Conservation (phyloP, 1,140 invertebrate genomes). For the Bombus cullumanus region DNA sequence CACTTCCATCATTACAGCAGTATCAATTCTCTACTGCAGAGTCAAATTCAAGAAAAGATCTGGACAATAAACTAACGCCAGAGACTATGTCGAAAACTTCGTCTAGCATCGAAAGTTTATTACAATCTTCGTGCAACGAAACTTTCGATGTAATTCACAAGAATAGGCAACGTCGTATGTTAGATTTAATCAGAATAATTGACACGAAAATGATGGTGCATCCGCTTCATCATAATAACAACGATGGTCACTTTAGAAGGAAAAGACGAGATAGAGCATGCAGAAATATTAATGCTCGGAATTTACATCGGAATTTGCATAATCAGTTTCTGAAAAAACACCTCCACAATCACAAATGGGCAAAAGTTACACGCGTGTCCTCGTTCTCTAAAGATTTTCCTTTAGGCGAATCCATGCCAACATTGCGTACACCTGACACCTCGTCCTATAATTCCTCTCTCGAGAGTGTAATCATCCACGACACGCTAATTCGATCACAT, state of each 20-base stretch:
- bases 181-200: slow-evolving; percentile 76
- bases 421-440: slow-evolving; percentile 9
- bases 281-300: neutral
- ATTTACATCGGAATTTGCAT: slow-evolving; percentile 5
- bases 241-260: neutral
- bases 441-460: slow-evolving; percentile 48
- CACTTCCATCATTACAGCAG: slow-evolving; percentile 7
- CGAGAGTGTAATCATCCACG: slow-evolving; percentile 30
- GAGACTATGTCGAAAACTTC: slow-evolving; percentile 28
- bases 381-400: neutral
- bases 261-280: slow-evolving; percentile 25
- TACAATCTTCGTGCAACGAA: slow-evolving; percentile 39
- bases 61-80: neutral
- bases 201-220: slow-evolving; percentile 77
- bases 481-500: slow-evolving; percentile 14
- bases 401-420: slow-evolving; percentile 1
- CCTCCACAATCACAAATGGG: neutral
- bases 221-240: slow-evolving; percentile 19
- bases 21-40: neutral
- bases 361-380: neutral
- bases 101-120: slow-evolving; percentile 33
- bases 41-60: neutral
- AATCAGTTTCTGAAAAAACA: slow-evolving; percentile 3
- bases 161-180: slow-evolving; percentile 73
- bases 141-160: neutral